phyloP scores from a whole-genome alignment of 1,140 invertebrate species.

The Penaeus indicus region DNA sequence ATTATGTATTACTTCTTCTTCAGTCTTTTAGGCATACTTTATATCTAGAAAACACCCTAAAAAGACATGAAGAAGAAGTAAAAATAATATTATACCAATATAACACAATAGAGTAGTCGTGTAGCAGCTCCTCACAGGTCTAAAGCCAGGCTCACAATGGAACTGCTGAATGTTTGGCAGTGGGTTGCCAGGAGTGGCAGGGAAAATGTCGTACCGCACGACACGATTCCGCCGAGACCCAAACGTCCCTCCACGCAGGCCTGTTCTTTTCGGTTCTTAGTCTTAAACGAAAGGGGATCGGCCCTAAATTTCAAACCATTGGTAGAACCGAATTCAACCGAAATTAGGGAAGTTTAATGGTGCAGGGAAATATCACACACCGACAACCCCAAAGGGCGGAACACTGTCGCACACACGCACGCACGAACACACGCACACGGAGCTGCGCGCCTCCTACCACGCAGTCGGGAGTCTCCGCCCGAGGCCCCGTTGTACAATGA shows the following conservation, averaged over 20 bases:
- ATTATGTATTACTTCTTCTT: too few relatives aligned
- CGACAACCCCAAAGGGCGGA: background rate
- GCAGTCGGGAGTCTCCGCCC: conserved; percentile 9
- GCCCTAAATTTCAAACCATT: too few relatives aligned
- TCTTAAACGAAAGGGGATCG: too few relatives aligned
- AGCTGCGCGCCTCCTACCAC: background rate
- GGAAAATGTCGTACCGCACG: conserved; percentile 35
- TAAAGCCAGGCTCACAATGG: conserved; percentile 43
- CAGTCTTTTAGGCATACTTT: too few relatives aligned
- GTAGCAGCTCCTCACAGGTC: conserved; percentile 27
- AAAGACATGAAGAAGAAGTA: background rate
- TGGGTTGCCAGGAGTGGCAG: conserved; percentile 40
- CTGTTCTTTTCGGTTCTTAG: too few relatives aligned
- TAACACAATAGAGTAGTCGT: background rate
- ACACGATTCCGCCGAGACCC: background rate
- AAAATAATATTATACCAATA: conserved; percentile 23
- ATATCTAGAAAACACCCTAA: background rate
- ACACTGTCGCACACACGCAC: conserved; percentile 30
- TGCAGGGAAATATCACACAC: conserved; percentile 8
- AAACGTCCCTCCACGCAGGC: too few relatives aligned
- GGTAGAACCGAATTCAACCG: too few relatives aligned
- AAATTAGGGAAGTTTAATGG: too few relatives aligned
- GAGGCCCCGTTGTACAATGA: conserved; percentile 33
- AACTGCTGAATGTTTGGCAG: conserved; percentile 29
- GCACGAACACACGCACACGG: conserved; percentile 21